Evolutionary conservation across 2,113 vertebrate genomes (phyloP), one percentile per base, ranked within the genome.

Genomic region (Mormyrus lacerda): DNA sequence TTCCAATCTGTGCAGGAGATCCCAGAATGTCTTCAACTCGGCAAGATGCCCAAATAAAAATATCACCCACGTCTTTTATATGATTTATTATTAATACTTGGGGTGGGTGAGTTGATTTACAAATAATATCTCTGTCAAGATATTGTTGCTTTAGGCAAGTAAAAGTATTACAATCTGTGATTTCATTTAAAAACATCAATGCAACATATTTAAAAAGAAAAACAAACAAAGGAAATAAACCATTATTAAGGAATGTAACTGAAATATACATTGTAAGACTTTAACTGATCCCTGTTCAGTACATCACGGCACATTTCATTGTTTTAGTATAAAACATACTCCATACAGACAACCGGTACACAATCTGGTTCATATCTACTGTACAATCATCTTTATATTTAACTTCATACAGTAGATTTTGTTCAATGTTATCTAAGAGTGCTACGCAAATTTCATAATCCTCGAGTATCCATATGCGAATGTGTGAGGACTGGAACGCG

Each of bases 331-430:
- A 89, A 93, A 91, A 91, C 93, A 91, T 89, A 93, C 92, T 94
- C 92, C 61, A 87, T 95, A 95, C 93, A 94, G 95, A 96, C 93
- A 92, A 94, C 93, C 92, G 94, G 91, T 95, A 96, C 95, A 88
- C 93, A 94, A 95, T 93, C 94, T 94, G 92, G 27, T 94, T 94
- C 94, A 51, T 79, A 91, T 93, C 95, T 95, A 95, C 94, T 95
- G 92, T 95, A 95, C 95, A 94, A 73, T 91, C 92, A 90, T 84
- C 73, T 90, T 90, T 87, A 93, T 91, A 93, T 93, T 93, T 89
- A 91, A 93, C 91, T 93, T 91, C 91, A 7, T 90, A 83, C 50
- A 48, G 88, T 83, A 92, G 92, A 91, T 24, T 93, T 90, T 92
- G 94, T 92, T 92, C 87, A 91, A 92, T 91, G 89, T 94, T 0